Conservation (phyloP, 92 coral and sea anemone species). For the Epizoanthus illoricatus region DNA sequence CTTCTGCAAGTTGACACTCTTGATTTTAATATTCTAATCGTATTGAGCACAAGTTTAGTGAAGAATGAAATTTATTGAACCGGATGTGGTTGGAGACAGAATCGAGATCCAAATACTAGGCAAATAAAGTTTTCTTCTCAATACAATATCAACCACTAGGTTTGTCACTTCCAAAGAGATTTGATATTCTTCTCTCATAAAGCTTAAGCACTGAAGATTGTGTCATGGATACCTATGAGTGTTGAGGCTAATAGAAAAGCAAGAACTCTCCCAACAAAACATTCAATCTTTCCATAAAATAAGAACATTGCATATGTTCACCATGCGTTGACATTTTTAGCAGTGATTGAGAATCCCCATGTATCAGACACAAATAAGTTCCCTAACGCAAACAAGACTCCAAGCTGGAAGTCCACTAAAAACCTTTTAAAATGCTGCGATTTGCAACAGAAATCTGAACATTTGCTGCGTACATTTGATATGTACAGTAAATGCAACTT, state of each 20-base stretch:
- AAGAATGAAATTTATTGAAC: constrained; percentile 50
- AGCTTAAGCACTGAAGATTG: constrained; percentile 46
- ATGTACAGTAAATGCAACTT: constrained; percentile 67
- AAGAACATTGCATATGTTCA: constrained; percentile 25
- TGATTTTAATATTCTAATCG: constrained; percentile 14
- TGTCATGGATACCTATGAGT: constrained; percentile 74
- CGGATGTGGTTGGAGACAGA: constrained; percentile 69
- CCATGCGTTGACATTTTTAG: constrained; percentile 27
- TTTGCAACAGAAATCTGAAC: constrained; percentile 7
- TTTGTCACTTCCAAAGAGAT: constrained; percentile 34
- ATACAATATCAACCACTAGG: constrained; percentile 40
- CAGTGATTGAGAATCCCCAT: constrained; percentile 34
- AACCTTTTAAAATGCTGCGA: constrained; percentile 14
- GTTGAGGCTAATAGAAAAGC: constrained; percentile 71
- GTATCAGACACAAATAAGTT: constrained; percentile 15
- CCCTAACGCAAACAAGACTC: background rate
- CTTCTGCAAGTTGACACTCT: background rate
- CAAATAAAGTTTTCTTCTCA: constrained; percentile 31
- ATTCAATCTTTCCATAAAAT: constrained; percentile 42
- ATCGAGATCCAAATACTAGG: constrained; percentile 37
- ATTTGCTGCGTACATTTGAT: constrained; percentile 57
- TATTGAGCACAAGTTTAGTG: constrained; percentile 35
- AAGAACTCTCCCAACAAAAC: constrained; percentile 58
- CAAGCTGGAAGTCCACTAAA: constrained; percentile 17
- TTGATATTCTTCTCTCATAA: constrained; percentile 39